Evolutionary conservation across 2,888 invertebrate species (phyloP).

Genomic region (Agrochola circellaris): DNA sequence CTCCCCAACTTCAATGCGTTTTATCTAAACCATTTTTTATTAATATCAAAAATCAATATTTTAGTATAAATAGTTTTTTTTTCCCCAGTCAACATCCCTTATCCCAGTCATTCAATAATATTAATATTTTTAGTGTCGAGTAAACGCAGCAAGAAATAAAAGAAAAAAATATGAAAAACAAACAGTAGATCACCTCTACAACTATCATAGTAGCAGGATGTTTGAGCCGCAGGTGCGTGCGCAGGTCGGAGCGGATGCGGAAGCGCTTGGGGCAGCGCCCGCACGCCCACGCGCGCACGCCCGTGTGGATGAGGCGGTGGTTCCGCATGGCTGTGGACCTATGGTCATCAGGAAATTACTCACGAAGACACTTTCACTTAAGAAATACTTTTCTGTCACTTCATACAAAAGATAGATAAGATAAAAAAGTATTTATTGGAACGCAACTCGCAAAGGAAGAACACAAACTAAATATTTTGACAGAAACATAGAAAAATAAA

Average conservation of each 20-base stretch:
- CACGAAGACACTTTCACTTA: background rate
- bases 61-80: no score
- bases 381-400: background rate
- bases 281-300: conserved; percentile 82
- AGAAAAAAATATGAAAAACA: background rate
- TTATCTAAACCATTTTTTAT: no score
- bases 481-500: no score
- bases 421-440: background rate
- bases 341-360: background rate
- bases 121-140: background rate
- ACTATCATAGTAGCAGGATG: conserved; percentile 80
- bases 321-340: conserved; percentile 83
- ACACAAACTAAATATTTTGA: background rate
- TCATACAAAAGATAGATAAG: no score
- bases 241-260: conserved; percentile 80
- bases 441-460: background rate
- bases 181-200: conserved; percentile 75
- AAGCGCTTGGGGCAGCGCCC: conserved; percentile 81
- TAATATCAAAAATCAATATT: no score
- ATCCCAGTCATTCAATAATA: background rate
- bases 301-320: conserved; percentile 80
- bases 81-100: no score
- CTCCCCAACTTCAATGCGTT: no score
- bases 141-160: background rate
- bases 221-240: conserved; percentile 78